Evolutionary conservation across 2,888 invertebrate species (phyloP).

Genomic region (Ichneumon xanthorius): DNA sequence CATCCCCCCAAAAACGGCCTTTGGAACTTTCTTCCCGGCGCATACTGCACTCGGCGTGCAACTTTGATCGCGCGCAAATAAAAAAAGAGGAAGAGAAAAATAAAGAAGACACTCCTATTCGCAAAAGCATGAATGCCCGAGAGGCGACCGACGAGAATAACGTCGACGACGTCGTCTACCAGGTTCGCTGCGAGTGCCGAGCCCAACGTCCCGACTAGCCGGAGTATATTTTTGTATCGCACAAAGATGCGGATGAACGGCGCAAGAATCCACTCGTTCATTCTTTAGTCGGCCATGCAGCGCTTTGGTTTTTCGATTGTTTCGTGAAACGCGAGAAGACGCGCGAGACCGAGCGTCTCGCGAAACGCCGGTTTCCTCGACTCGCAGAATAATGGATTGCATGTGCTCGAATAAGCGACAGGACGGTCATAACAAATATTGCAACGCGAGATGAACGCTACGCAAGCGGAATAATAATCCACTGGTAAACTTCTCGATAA

Average conservation of each 20-base stretch:
- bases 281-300: background rate
- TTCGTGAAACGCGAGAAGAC: background rate
- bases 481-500: conserved; percentile 55
- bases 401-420: background rate
- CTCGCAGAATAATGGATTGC: background rate
- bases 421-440: conserved; percentile 30
- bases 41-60: conserved; percentile 33
- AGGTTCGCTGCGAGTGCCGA: conserved; percentile 11
- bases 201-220: conserved; percentile 29
- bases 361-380: background rate
- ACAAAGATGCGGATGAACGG: conserved; percentile 3
- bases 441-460: conserved; percentile 14
- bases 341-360: background rate
- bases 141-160: conserved; percentile 51
- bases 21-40: conserved; percentile 19
- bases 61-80: conserved; percentile 15
- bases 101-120: background rate
- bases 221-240: conserved; percentile 53
- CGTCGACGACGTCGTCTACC: background rate
- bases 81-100: too few species aligned
- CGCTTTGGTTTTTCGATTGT: background rate
- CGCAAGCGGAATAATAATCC: conserved; percentile 68
- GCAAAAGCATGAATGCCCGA: conserved; percentile 39
- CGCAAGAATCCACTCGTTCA: conserved; percentile 14
- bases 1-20: conserved; percentile 33